Evolutionary conservation across 2,888 invertebrate genomes (phyloP).

Genomic region (Drosophila conformis): DNA sequence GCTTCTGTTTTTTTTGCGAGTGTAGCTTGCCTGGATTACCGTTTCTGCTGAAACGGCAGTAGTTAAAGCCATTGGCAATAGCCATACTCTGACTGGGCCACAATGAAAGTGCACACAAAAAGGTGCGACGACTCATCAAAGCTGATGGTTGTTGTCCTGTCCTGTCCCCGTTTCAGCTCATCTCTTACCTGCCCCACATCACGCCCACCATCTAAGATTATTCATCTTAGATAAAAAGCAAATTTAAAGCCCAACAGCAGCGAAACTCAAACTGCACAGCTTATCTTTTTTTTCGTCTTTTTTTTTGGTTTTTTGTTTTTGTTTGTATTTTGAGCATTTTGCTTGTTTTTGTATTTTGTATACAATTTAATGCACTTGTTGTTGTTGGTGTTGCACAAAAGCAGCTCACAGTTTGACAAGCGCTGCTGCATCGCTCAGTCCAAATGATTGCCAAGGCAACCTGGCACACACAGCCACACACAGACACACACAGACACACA

Average conservation of each 20-base stretch:
- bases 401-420: constrained; percentile 68
- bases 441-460: constrained; percentile 63
- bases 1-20: background rate
- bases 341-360: constrained; percentile 8
- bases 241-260: constrained; percentile 37
- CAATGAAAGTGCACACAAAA: constrained; percentile 61
- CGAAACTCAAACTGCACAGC: constrained; percentile 27
- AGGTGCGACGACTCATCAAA: constrained; percentile 63
- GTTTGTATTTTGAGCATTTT: constrained; percentile 5
- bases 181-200: background rate
- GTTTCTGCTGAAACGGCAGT: constrained; percentile 53
- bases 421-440: constrained; percentile 32
- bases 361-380: constrained; percentile 34
- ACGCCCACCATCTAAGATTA: constrained; percentile 43
- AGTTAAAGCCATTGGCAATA: constrained; percentile 43
- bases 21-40: constrained; percentile 37
- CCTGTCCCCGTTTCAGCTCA: constrained; percentile 23
- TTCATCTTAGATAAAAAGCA: constrained; percentile 66
- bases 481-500: background rate
- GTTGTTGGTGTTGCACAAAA: constrained; percentile 54
- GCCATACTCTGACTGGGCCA: constrained; percentile 29
- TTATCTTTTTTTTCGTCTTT: constrained; percentile 8
- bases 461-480: background rate
- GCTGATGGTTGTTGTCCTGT: constrained; percentile 8
- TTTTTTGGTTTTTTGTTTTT: background rate